Conservation (phyloP, 2,888 invertebrate genomes). For the Phengaris alcon region DNA sequence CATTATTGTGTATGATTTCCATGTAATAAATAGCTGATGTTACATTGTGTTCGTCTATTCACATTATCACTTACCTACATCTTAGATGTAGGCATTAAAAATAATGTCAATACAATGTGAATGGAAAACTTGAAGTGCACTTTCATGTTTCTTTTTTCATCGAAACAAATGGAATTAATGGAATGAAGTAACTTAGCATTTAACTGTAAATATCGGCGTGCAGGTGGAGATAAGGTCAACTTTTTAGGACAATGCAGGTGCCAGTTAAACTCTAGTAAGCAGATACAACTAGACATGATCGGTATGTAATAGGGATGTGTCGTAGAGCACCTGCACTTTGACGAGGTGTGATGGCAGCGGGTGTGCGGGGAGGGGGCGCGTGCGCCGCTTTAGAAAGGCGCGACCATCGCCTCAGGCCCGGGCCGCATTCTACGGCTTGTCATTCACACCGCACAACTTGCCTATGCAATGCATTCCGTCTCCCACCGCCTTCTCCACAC, state of each 20-base stretch:
- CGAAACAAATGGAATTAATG: conserved; percentile 53
- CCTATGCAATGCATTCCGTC: conserved; percentile 79
- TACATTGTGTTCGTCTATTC: no score
- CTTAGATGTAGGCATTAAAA: background rate
- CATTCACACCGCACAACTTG: conserved; percentile 79
- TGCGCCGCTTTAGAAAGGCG: conserved; percentile 79
- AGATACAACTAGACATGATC: conserved; percentile 75
- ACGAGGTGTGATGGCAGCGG: conserved; percentile 55
- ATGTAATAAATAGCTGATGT: no score
- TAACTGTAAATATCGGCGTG: conserved; percentile 52
- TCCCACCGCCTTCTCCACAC: conserved; percentile 66
- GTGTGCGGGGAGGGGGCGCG: conserved; percentile 58
- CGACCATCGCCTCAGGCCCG: conserved; percentile 78
- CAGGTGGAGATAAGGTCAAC: conserved; percentile 68
- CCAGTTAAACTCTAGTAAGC: conserved; percentile 69
- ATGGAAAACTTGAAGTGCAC: background rate
- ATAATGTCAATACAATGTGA: background rate
- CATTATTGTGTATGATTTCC: no score
- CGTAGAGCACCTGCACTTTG: conserved; percentile 73
- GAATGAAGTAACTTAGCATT: conserved; percentile 53
- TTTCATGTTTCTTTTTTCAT: background rate
- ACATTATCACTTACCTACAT: no score
- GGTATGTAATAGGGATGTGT: conserved; percentile 78
- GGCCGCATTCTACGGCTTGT: conserved; percentile 79
- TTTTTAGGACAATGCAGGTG: conserved; percentile 75